Base-by-base conservation (phyloP, 2,888 invertebrate genomes). In the Xestia sexstrigata region DNA sequence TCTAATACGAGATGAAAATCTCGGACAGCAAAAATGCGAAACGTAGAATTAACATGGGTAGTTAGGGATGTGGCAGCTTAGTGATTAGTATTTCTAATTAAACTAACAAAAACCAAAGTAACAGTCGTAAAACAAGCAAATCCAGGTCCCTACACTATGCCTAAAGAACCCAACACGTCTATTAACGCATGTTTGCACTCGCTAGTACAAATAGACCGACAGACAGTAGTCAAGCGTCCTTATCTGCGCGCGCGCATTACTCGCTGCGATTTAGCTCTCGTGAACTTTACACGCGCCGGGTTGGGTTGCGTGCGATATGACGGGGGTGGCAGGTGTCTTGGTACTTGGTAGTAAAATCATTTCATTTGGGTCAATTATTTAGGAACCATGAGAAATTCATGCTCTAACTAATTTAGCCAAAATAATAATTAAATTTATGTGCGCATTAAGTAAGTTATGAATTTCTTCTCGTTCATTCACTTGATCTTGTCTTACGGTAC, bases 231-330 rank as follows among this genome's bases (percentile, higher is more conserved):
- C 84, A 74, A 91, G 90, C 83, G 87, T 74, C 76, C 83, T 86
- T 82, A 87, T 86, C 85, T 87, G 86, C 88, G 87, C 83, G 87
- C 81, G 89, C 81, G 88, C 83, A 88, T 88, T 83, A 82, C 76
- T 78, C 55, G 76, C 80, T 77, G 78, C 81, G 81, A 82, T 81
- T 82, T 81, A 80, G 75, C 75, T 79, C 82, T 84, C 83, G 81
- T 84, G 89, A 84, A 86, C 84, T 88, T 84, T 87, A 85, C 82
- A 76, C 74, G 82, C 55, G 52, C 42, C 78, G 81, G 78, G 75
- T 78, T 79, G 70, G 80, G 78, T 78, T 83, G 80, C 86, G 60
- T 70, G 70, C 70, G 52, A 70, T 74, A 52, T 73, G 39, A 20
- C 5, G 1, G 52, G 20, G 17, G 35, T 67, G 26, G 13, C 26